Evolutionary conservation across 64 coral and sea anemone genomes (phyloP), one percentile per base, ranked within the genome.

Genomic region (Montipora cactus): DNA sequence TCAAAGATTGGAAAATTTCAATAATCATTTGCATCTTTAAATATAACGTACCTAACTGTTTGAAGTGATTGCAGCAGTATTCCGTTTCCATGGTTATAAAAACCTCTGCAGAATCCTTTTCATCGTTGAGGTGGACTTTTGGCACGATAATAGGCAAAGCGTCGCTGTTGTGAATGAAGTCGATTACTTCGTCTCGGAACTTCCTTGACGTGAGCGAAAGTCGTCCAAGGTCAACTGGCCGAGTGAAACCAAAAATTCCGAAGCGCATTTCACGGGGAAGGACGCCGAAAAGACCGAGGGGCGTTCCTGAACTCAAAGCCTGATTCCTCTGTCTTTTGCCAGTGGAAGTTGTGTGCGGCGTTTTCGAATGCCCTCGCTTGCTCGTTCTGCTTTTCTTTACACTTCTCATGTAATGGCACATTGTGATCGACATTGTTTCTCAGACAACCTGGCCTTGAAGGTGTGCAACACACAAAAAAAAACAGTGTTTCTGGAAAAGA

Each of bases 331-430:
- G 77, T 9, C 76, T 55, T n/a, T 62, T 89, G 67, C 69, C 66
- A 22, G 46, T 50, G 7, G 74, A 68, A 47, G 46, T 72, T 28
- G 62, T 68, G 74, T 28, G 57, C 71, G 94, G 62, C 67, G 76
- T 78, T 20, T 91, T 97, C 18, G 77, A 74, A 44, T 59, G 46
- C 67, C 88, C 91, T 10, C 71, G 44, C 59, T 85, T 94, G 50
- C 89, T 91, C 4, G 55, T 89, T 89, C 79, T 97, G 45, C 57
- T 87, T 75, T 70, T 79, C 85, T 97, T 97, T 47, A 97, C 84
- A 80, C 81, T 97, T 97, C 51, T 97, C 93, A 97, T 97, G 89
- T 94, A 97, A 19, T 58, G 82, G 69, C 77, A 97, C 44, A 97
- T 92, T 46, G 88, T 92, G 67, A 86, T 49, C 44, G 84, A 86